Percentiles rank a stretch among this genome's conserved stretches.
Evolutionary conservation across 2,113 vertebrate genomes (phyloP).

Genomic region (Dasyprocta punctata): DNA sequence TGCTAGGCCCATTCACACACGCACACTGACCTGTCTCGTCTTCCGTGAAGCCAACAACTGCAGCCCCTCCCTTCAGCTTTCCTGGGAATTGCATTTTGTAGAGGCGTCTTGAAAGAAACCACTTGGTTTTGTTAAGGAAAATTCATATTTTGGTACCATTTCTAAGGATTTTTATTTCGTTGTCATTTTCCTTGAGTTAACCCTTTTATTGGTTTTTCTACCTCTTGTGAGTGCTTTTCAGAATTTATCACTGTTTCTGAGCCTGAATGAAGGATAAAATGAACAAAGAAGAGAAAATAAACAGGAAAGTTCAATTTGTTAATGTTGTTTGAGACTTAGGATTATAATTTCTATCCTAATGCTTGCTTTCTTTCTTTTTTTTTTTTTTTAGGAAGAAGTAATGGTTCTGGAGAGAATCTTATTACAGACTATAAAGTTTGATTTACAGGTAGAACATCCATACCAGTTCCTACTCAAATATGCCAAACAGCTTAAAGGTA

Average conservation of each 20-base stretch:
- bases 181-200: not conserved
- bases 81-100: not conserved
- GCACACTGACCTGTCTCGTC: not conserved
- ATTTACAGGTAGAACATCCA: conserved; percentile 98
- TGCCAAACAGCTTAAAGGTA: conserved; percentile 99
- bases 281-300: not conserved
- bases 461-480: conserved; percentile 99
- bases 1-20: not conserved
- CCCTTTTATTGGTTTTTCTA: not conserved
- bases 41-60: not conserved
- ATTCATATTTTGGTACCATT: not conserved
- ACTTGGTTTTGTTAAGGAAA: not conserved
- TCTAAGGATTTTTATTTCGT: not conserved
- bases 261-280: not conserved
- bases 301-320: not conserved
- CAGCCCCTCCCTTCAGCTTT: not conserved
- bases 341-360: conserved; percentile 39
- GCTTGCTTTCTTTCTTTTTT: not conserved
- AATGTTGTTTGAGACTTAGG: not conserved
- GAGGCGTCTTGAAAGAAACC: not conserved
- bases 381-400: conserved; percentile 93
- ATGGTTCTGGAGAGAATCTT: conserved; percentile 99
- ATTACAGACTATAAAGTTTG: conserved; percentile 99
- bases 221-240: not conserved
- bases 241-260: not conserved